Conservation (phyloP, 2,888 invertebrate genomes). For the Actias luna region DNA sequence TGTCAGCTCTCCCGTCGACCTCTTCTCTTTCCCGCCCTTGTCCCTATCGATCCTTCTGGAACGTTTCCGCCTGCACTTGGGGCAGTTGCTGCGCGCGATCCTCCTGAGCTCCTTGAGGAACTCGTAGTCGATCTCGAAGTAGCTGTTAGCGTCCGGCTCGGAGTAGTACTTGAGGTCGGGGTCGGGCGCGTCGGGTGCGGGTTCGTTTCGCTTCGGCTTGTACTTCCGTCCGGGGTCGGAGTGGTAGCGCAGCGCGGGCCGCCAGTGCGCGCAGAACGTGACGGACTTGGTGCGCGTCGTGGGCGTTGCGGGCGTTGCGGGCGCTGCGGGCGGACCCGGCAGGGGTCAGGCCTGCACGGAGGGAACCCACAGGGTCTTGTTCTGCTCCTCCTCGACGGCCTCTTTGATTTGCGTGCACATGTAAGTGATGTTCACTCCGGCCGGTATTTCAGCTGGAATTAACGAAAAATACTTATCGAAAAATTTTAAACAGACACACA, state of each 20-base stretch:
- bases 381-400: conserved; percentile 96
- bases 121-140: conserved; percentile 78
- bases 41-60: conserved; percentile 37
- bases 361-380: conserved; percentile 97
- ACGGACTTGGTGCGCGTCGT: conserved; percentile 60
- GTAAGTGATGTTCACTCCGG: conserved; percentile 96
- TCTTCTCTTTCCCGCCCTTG: conserved; percentile 33
- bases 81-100: conserved; percentile 71
- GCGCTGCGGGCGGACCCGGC: conserved; percentile 53
- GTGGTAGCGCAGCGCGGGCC: conserved; percentile 56
- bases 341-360: conserved; percentile 84
- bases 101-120: conserved; percentile 71
- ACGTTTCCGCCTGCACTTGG: conserved; percentile 59
- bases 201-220: conserved; percentile 33
- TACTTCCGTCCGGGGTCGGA: conserved; percentile 53
- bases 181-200: conserved; percentile 49
- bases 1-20: conserved; percentile 36
- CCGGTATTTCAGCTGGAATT: conserved; percentile 92
- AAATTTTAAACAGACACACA: too few species aligned
- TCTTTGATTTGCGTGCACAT: conserved; percentile 98
- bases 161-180: conserved; percentile 70
- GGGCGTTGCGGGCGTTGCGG: conserved; percentile 33
- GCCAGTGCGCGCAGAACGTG: conserved; percentile 59
- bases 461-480: neutral
- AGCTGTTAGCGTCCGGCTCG: conserved; percentile 72